phyloP scores from a whole-genome alignment of 2,113 vertebrate genomes.

The Erpornis zantholeuca region DNA sequence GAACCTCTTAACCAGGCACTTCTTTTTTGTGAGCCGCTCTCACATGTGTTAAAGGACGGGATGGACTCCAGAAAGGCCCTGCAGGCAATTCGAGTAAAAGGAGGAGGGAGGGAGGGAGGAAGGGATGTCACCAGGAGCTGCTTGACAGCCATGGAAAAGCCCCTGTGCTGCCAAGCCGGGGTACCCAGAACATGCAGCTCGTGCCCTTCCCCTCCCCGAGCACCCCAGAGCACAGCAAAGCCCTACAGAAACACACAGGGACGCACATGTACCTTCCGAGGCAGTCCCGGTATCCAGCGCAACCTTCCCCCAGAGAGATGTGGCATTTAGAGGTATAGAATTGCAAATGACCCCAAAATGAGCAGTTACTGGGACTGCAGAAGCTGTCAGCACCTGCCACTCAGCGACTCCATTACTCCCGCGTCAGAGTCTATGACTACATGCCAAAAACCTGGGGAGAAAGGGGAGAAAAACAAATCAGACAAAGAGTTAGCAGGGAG shows the following conservation, averaged over 20 bases:
- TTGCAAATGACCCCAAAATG: constrained; percentile 42
- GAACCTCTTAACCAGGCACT: not conserved
- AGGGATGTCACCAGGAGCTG: constrained; percentile 3
- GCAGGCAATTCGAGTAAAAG: constrained; percentile 15
- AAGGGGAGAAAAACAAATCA: not conserved
- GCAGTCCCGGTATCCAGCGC: constrained; percentile 68
- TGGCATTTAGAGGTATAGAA: constrained; percentile 73
- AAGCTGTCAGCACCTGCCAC: constrained; percentile 66
- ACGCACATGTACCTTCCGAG: constrained; percentile 64
- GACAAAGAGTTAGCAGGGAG: constrained; percentile 30
- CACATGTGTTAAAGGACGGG: not conserved
- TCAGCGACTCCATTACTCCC: constrained; percentile 24
- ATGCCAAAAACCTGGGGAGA: constrained; percentile 62
- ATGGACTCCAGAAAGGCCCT: constrained; percentile 22
- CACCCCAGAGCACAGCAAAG: not conserved
- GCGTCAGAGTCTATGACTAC: constrained; percentile 50
- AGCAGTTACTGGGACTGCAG: constrained; percentile 36
- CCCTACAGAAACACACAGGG: not conserved
- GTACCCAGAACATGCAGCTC: not conserved
- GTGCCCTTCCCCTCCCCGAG: not conserved
- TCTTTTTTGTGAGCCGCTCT: constrained; percentile 11
- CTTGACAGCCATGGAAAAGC: not conserved
- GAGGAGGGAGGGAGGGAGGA: not conserved
- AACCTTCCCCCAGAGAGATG: constrained; percentile 65
- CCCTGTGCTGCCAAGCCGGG: constrained; percentile 2